Conservation (phyloP, 1,140 invertebrate genomes). For the Drosophila dunni region DNA sequence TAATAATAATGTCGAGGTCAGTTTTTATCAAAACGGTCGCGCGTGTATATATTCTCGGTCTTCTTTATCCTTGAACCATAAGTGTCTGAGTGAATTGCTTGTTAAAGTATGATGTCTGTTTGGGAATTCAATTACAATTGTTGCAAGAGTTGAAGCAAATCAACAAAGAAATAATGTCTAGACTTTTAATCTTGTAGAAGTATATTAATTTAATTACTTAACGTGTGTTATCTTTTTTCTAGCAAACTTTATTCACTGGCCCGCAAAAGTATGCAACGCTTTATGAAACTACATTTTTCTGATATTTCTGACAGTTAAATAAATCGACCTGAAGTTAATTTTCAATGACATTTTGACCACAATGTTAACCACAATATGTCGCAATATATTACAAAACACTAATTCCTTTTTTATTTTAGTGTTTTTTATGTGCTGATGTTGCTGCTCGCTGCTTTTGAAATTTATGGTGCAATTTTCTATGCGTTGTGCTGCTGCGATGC, state of each 20-base stretch:
- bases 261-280: conserved; percentile 18
- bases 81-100: conserved; percentile 15
- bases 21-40: conserved; percentile 43
- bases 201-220: no score
- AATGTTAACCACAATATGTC: conserved; percentile 61
- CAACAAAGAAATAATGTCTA: no score
- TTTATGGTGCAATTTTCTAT: conserved; percentile 76
- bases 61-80: conserved; percentile 27
- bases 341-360: conserved; percentile 66
- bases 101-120: background rate
- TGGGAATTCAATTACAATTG: background rate
- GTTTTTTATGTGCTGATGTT: conserved; percentile 17
- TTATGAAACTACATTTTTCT: conserved; percentile 5
- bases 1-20: conserved; percentile 56
- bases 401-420: background rate
- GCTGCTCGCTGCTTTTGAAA: conserved; percentile 16
- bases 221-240: no score
- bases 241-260: no score
- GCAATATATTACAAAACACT: conserved; percentile 39
- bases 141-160: no score
- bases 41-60: conserved; percentile 4
- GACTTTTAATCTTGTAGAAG: no score
- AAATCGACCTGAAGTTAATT: conserved; percentile 65
- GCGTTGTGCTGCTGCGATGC: conserved; percentile 42
- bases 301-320: conserved; percentile 30